These are phyloP conservation scores for Ahaetulla prasina DNA, from an alignment of 2,113 vertebrate genomes.

Conservation along the genomic window DNA sequence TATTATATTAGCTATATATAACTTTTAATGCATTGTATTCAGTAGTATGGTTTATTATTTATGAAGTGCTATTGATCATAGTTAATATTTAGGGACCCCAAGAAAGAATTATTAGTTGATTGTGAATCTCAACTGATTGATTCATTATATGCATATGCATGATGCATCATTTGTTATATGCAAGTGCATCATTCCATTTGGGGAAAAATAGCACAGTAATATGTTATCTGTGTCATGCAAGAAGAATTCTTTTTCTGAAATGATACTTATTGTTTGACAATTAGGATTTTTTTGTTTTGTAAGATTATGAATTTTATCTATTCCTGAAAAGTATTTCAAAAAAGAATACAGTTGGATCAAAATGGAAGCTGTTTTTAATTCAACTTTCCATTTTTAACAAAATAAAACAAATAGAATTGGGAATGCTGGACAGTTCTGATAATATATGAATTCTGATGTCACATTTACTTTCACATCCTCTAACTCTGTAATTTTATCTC, in stretches of 20 bases:
- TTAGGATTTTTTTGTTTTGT: neutral
- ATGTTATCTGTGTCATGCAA: neutral
- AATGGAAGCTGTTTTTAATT: neutral
- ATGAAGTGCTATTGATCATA: neutral
- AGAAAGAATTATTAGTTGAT: neutral
- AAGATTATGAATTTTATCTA: neutral
- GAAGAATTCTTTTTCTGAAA: neutral
- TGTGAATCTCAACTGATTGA: neutral
- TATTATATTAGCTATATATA: neutral
- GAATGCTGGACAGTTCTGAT: neutral
- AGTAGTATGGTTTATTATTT: neutral
- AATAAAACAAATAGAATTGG: neutral
- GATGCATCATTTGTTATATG: neutral
- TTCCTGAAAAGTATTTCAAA: neutral
- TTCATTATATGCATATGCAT: neutral
- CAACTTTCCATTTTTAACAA: neutral
- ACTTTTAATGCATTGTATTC: neutral
- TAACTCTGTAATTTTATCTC: constrained; percentile 24
- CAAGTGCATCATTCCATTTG: neutral
- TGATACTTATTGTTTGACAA: neutral
- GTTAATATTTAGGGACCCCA: neutral
- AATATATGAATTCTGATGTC: neutral
- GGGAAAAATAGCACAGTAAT: neutral
- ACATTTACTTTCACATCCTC: neutral
- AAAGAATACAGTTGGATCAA: neutral